These are phyloP conservation scores for Virgularia gustaviana DNA, from an alignment of 92 coral and sea anemone species.

Conservation along the genomic window DNA sequence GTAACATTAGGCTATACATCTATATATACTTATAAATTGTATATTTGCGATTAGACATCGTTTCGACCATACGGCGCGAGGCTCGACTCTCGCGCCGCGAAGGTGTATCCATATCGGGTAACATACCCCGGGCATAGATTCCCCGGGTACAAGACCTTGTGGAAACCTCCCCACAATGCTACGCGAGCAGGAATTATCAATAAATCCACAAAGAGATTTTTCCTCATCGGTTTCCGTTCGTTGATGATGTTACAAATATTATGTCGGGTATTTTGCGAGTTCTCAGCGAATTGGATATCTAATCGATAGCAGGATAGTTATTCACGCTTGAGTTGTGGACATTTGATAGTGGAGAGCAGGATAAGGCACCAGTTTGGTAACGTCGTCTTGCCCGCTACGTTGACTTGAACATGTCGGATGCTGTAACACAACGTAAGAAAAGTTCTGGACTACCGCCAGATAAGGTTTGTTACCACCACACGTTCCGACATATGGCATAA, in stretches of 20 bases:
- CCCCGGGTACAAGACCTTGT: conserved; percentile 1
- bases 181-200: neutral
- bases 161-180: conserved; percentile 39
- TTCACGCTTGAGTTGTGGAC: neutral
- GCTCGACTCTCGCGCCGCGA: too few species aligned
- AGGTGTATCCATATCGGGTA: conserved; percentile 9
- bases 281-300: conserved; percentile 1
- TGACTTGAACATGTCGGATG: conserved; percentile 36
- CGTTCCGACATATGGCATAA: too few species aligned
- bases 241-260: conserved; percentile 5
- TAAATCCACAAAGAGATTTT: neutral
- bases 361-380: neutral
- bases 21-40: too few species aligned
- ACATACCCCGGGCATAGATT: neutral
- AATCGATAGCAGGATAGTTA: neutral
- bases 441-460: conserved; percentile 42
- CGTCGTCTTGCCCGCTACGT: neutral
- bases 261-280: neutral
- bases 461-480: conserved; percentile 39
- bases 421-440: conserved; percentile 30
- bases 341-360: neutral
- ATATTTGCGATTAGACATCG: too few species aligned
- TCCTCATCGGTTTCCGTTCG: neutral
- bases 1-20: too few species aligned
- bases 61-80: too few species aligned